Evolutionary conservation across 2,888 invertebrate genomes (phyloP).

Genomic region (Blastobasis lacticolella): DNA sequence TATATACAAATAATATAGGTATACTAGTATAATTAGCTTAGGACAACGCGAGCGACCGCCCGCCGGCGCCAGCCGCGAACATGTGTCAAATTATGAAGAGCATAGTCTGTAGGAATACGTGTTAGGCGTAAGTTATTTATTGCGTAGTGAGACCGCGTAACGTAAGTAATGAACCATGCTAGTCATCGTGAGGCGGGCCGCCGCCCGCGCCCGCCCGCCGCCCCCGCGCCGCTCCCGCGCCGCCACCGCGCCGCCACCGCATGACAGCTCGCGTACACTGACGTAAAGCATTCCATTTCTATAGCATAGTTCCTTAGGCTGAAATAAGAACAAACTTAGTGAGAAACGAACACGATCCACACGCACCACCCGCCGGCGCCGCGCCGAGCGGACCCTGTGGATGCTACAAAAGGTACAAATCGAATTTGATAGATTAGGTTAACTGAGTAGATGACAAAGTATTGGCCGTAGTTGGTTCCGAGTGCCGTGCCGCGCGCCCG

Average conservation of each 20-base stretch:
- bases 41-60: slow-evolving; percentile 27
- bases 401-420: slow-evolving; percentile 57
- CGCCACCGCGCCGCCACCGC: slow-evolving; percentile 37
- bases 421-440: slow-evolving; percentile 46
- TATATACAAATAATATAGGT: slow-evolving; percentile 25
- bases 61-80: slow-evolving; percentile 25
- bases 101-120: slow-evolving; percentile 39
- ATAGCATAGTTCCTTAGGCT: slow-evolving; percentile 31
- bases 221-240: slow-evolving; percentile 20
- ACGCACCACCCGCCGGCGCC: slow-evolving; percentile 1
- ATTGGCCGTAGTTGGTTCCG: slow-evolving; percentile 30
- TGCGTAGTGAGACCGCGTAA: slow-evolving; percentile 61
- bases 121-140: slow-evolving; percentile 66
- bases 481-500: slow-evolving; percentile 7
- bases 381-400: slow-evolving; percentile 4
- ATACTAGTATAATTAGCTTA: slow-evolving; percentile 26
- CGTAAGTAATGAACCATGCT: slow-evolving; percentile 59
- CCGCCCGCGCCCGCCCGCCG: slow-evolving; percentile 18
- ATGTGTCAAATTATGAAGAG: slow-evolving; percentile 50
- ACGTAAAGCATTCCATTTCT: slow-evolving; percentile 25
- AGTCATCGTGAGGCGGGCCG: slow-evolving; percentile 54
- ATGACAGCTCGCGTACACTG: slow-evolving; percentile 47
- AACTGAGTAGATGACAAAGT: slow-evolving; percentile 40
- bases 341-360: slow-evolving; percentile 1
- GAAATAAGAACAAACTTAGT: slow-evolving; percentile 21